Evolutionary conservation across 2,888 invertebrate species (phyloP), one percentile per base, ranked within the genome.

Genomic region (Leucophenga maculata): DNA sequence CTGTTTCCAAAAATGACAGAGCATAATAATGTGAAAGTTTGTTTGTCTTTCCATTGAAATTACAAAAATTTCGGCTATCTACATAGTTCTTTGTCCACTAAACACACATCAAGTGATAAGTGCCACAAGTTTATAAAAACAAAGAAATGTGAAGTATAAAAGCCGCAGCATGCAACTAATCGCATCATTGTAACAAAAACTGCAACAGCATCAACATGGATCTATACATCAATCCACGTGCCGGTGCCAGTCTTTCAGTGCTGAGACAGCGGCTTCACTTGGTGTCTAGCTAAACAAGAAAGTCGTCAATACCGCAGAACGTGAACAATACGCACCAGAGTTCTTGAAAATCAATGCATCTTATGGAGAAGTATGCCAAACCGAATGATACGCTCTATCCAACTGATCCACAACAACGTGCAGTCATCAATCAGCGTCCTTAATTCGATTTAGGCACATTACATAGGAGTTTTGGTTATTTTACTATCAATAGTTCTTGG

Each of bases 361-460:
- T 97, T 84, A 93, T 91, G 44, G 93, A 93, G 88, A 93, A 94
- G 83, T 96, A 96, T 86, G 94, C 92, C 68, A 94, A 94, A 86
- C n/a, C n/a, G n/a, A 92, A 93, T 79, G 94, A 93, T 82, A 89
- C 91, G 0, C 89, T 96, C 50, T 92, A 90, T 79, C 96, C 96
- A 2, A 94, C 92, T 82, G 94, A 95, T 78, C 92, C 94, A 6
- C 92, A 93, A 83, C 92, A 92, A 76, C 91, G 95, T 50, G 96
- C 94, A 0, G 69, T 93, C 1, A 93, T 97, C 60, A 94, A 96
- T 88, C 93, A 94, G 84, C 91, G 93, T 69, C 88, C 96, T 70
- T 94, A 93, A 89, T 96, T 95, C 87, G 95, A 96, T 82, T 91
- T 93, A 83, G 94, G 94, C 31, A 93, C 93, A 0, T 89, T 97